Evolutionary conservation across 2,113 vertebrate genomes (phyloP), one percentile per base, ranked within the genome.

Genomic region (Trogon melanurus): DNA sequence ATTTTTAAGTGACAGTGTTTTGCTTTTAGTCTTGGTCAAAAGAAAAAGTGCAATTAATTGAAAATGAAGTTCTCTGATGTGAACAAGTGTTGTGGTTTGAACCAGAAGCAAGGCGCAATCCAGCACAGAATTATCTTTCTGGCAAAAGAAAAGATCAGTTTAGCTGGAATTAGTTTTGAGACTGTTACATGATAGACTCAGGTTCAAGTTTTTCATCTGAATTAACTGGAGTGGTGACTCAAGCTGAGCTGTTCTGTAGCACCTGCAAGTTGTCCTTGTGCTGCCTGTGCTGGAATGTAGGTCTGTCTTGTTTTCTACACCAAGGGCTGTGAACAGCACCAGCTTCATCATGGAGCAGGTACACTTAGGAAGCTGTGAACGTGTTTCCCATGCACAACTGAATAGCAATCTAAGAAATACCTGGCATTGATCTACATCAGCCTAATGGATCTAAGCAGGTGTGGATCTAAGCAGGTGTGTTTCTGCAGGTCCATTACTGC

Each of bases 1-100:
- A 66, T 96, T 91, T 95, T 94, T 79, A 91, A 95, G 84, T 82
- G 70, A 89, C 84, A 91, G 54, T 66, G 61, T 86, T 96, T 90
- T 88, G 54, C 38, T 76, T 92, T 93, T 87, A 85, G 18, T 85
- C 89, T 92, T 80, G 73, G 48, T 87, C 1, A 76, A 93, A 85
- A 79, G 89, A 73, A 22, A 74, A 91, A 75, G 18, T 4, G 5
- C 45, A 60, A 25, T 71, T 64, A 75, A 65, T 78, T 57, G 61
- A 79, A 89, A 81, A 76, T 14, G 0, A 79, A 89, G 32, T 84
- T 67, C 65, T 91, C 57, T 85, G 65, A 29, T 75, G 86, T 51
- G 34, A 93, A 57, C 60, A 84, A 47, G 38, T 41, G 22, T 47
- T 66, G 18, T 34, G 51, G 14, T 81, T 74, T 89, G 79, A 84